phyloP scores from a whole-genome alignment of 2,888 invertebrate genomes.

The Oxytorus armatus region DNA sequence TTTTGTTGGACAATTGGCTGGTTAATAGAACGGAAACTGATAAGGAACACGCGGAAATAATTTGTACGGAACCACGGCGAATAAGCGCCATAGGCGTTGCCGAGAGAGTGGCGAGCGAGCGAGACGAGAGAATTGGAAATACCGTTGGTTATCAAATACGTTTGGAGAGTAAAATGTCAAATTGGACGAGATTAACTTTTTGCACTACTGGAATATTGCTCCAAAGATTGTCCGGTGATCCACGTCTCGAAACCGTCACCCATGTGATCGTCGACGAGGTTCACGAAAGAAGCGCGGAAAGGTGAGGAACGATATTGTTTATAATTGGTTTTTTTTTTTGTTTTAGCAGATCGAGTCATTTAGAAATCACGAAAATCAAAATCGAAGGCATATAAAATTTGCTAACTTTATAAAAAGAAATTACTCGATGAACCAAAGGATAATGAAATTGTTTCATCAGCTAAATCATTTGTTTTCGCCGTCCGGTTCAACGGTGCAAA shows the following conservation, averaged over 20 bases:
- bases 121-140: constrained; percentile 91
- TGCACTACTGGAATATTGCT: constrained; percentile 97
- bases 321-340: too few species aligned
- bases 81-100: constrained; percentile 97
- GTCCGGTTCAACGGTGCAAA: too few species aligned
- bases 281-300: constrained; percentile 95
- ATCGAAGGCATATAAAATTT: too few species aligned
- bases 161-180: constrained; percentile 91
- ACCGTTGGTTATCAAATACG: constrained; percentile 91
- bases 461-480: too few species aligned
- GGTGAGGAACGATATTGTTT: constrained; percentile 83
- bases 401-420: too few species aligned
- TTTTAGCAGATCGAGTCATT: too few species aligned
- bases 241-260: constrained; percentile 90
- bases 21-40: constrained; percentile 85
- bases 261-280: constrained; percentile 96
- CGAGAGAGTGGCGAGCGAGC: constrained; percentile 95
- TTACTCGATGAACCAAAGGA: too few species aligned
- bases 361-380: too few species aligned
- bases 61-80: constrained; percentile 96
- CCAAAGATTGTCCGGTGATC: constrained; percentile 92
- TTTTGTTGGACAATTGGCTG: constrained; percentile 95
- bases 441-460: too few species aligned
- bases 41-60: constrained; percentile 90
- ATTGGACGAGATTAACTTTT: constrained; percentile 93